Percentiles rank a stretch among this genome's conserved stretches.
These are phyloP conservation scores for Flexamia atlantica DNA, from an alignment of 2,888 invertebrate species.

Conservation along the genomic window DNA sequence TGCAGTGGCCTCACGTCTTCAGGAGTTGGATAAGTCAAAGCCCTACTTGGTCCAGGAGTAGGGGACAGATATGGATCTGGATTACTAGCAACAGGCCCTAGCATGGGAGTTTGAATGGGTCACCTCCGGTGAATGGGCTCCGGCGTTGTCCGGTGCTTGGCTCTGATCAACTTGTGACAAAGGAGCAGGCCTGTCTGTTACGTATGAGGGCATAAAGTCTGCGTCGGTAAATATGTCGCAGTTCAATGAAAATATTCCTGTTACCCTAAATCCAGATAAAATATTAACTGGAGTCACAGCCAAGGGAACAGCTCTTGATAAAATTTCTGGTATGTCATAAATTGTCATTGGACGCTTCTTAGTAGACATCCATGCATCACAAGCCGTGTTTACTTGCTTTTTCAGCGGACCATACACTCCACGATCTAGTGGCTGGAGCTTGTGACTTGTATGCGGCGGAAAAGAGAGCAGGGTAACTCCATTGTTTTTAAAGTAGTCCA, in stretches of 20 bases:
- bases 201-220: conserved; percentile 60
- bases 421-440: conserved; percentile 48
- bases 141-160: not conserved
- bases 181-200: conserved; percentile 12
- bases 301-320: conserved; percentile 38
- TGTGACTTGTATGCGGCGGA: conserved; percentile 62
- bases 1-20: conserved; percentile 48
- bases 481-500: conserved; percentile 55
- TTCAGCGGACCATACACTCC: conserved; percentile 61
- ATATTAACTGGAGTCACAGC: conserved; percentile 55
- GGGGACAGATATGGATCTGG: too few species aligned
- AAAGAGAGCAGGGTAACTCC: conserved; percentile 25
- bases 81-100: too few species aligned
- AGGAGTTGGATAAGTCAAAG: conserved; percentile 23
- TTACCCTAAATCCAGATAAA: conserved; percentile 53
- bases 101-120: not conserved
- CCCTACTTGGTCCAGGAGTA: not conserved
- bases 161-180: not conserved
- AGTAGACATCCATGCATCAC: conserved; percentile 51
- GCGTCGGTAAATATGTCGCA: conserved; percentile 38
- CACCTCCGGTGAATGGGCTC: not conserved
- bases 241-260: conserved; percentile 55
- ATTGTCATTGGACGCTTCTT: conserved; percentile 58
- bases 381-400: conserved; percentile 47
- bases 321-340: conserved; percentile 55